phyloP scores from a whole-genome alignment of 2,113 vertebrate genomes.

The Etheostoma spectabile region DNA sequence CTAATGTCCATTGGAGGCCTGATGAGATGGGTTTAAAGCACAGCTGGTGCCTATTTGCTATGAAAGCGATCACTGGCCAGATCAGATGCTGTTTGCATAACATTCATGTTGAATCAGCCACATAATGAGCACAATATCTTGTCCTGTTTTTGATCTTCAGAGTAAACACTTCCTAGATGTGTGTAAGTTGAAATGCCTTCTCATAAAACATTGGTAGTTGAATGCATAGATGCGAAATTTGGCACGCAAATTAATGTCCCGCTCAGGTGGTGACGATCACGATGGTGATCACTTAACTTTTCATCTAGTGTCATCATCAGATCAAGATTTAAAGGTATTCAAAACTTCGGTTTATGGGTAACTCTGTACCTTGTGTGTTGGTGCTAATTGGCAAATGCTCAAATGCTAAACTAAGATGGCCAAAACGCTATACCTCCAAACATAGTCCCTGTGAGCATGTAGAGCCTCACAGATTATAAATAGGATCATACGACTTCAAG shows the following conservation, averaged over 20 bases:
- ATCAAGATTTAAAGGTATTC: neutral
- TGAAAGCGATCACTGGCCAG: slow-evolving; percentile 7
- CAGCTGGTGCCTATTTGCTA: slow-evolving; percentile 17
- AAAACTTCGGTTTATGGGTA: neutral
- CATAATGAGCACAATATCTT: neutral
- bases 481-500: neutral
- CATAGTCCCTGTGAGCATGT: neutral
- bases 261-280: neutral
- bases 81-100: slow-evolving; percentile 5
- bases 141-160: neutral
- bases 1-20: slow-evolving; percentile 13
- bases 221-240: too few relatives aligned
- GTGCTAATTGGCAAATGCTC: neutral
- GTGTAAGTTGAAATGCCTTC: neutral
- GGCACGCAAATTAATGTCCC: neutral
- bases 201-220: neutral
- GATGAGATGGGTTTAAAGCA: neutral
- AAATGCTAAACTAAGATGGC: neutral
- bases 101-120: slow-evolving; percentile 21
- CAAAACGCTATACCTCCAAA: neutral
- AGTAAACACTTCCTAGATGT: neutral
- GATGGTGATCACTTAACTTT: neutral
- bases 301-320: neutral
- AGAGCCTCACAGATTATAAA: neutral
- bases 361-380: neutral